Conservation (phyloP, 2,888 invertebrate species). For the Leptothorax acervorum region DNA sequence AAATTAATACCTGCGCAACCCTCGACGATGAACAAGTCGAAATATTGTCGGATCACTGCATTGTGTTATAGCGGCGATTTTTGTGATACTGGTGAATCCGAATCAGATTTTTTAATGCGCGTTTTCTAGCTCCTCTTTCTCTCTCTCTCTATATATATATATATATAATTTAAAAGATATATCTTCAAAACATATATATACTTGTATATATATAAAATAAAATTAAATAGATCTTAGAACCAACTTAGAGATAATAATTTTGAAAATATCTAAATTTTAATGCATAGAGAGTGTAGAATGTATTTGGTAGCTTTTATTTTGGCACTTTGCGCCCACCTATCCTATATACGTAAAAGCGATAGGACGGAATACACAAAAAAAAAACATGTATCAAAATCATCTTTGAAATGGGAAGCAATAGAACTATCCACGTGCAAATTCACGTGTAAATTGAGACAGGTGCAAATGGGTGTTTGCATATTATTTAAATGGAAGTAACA, state of each 20-base stretch:
- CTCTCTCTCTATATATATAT: too few species aligned
- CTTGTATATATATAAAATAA: background rate
- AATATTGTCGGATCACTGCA: background rate
- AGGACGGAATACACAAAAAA: too few species aligned
- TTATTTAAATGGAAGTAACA: constrained; percentile 23
- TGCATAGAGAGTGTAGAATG: background rate
- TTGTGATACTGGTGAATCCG: background rate
- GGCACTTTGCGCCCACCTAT: background rate
- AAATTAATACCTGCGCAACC: constrained; percentile 6
- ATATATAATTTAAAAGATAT: constrained; percentile 4
- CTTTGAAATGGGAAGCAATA: constrained; percentile 1
- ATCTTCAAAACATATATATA: background rate
- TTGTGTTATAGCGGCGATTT: background rate
- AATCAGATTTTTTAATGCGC: background rate
- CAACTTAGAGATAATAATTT: background rate
- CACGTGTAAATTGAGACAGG: constrained; percentile 30
- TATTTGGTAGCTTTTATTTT: background rate
- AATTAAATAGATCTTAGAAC: background rate
- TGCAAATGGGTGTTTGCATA: constrained; percentile 14
- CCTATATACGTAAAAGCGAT: background rate
- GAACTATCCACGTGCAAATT: constrained; percentile 22
- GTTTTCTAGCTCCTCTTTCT: background rate
- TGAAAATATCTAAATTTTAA: background rate
- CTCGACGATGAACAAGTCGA: background rate
- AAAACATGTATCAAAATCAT: background rate